Percentiles rank a stretch among this genome's conserved stretches.
These are phyloP conservation scores for Lepidostoma basale DNA, from an alignment of 1,140 invertebrate genomes.

Conservation along the genomic window DNA sequence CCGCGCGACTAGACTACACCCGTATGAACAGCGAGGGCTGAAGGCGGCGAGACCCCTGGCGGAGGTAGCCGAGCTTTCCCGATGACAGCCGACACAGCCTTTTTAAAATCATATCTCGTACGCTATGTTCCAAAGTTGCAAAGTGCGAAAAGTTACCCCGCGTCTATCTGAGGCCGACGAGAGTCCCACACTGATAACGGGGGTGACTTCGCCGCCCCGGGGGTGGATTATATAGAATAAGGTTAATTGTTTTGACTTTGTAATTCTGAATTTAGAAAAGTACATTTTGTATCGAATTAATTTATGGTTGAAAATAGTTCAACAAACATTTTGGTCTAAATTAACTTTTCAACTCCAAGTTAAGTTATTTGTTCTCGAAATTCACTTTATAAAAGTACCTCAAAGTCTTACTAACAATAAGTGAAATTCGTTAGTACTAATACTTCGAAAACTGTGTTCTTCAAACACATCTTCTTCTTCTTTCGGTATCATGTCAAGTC, in stretches of 20 bases:
- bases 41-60: constrained; percentile 1
- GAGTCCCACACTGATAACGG: neutral
- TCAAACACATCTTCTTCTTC: too few species aligned
- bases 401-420: too few species aligned
- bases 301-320: neutral
- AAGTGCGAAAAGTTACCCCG: constrained; percentile 12
- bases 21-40: constrained; percentile 20
- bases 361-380: too few species aligned
- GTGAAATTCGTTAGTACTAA: too few species aligned
- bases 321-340: too few species aligned
- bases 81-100: constrained; percentile 18
- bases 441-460: too few species aligned
- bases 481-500: too few species aligned
- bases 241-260: constrained; percentile 19
- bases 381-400: too few species aligned
- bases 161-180: neutral
- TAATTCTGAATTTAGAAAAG: constrained; percentile 1
- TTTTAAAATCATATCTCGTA: constrained; percentile 28
- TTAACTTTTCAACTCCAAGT: too few species aligned
- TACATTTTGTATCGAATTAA: neutral
- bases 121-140: neutral
- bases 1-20: constrained; percentile 33
- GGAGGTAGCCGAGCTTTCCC: neutral
- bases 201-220: neutral
- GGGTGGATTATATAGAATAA: constrained; percentile 1